Percentiles rank a stretch among this genome's conserved stretches.
Evolutionary conservation across 2,797 vertebrate genomes (phyloP).

Genomic region (Ctenosaura bakeri): DNA sequence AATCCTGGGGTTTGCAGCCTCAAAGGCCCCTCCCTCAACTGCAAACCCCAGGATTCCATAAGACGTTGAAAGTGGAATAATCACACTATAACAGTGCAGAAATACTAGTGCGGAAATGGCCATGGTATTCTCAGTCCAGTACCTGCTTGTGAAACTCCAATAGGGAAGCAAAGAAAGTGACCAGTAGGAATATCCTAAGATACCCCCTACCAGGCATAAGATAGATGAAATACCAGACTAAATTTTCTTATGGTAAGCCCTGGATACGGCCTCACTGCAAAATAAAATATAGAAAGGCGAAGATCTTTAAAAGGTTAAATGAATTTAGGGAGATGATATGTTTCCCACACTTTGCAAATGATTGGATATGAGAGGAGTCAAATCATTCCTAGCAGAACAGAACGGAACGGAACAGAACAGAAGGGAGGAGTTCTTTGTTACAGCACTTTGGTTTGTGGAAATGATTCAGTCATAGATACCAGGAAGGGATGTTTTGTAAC

Average conservation of each 20-base stretch:
- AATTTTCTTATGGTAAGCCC: background rate
- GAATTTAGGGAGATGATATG: background rate
- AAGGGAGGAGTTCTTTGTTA: background rate
- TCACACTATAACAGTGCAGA: too few relatives aligned
- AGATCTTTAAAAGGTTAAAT: too few relatives aligned
- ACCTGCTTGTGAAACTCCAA: background rate
- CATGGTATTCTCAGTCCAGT: background rate
- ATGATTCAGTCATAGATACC: background rate
- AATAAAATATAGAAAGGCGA: background rate
- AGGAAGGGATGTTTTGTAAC: background rate
- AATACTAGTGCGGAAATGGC: too few relatives aligned
- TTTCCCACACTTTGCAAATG: background rate
- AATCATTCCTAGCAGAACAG: background rate
- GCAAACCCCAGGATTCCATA: too few relatives aligned
- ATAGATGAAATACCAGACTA: background rate
- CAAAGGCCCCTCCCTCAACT: too few relatives aligned
- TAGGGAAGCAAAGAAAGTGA: background rate
- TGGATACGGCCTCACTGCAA: background rate
- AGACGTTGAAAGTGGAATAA: too few relatives aligned
- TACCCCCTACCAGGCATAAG: background rate
- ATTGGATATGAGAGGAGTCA: background rate
- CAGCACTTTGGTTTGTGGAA: background rate
- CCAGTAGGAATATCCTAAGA: background rate
- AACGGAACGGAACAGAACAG: background rate
- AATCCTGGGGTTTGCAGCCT: too few relatives aligned